phyloP scores from a whole-genome alignment of 1,140 invertebrate species.

The Ylistrum balloti region DNA sequence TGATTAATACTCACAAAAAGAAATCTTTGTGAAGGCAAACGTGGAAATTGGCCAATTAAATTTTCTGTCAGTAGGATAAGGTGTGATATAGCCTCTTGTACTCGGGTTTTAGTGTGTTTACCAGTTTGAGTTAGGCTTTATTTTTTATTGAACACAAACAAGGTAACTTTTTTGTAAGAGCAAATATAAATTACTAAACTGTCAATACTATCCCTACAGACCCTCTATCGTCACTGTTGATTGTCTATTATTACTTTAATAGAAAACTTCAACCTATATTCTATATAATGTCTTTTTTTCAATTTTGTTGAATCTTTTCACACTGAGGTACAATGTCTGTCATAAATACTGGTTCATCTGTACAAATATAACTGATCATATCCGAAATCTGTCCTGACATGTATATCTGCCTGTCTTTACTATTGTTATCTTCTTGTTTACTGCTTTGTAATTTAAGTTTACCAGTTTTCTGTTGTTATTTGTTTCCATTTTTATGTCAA shows the following conservation, averaged over 20 bases:
- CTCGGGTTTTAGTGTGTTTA: background rate
- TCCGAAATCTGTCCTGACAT: too few species aligned
- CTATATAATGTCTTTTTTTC: background rate
- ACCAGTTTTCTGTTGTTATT: too few species aligned
- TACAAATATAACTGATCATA: too few species aligned
- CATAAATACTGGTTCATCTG: too few species aligned
- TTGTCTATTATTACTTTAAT: background rate
- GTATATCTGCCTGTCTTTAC: too few species aligned
- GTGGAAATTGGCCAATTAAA: slow-evolving; percentile 26
- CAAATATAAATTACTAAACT: too few species aligned
- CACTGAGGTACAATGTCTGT: too few species aligned
- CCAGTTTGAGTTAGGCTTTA: background rate
- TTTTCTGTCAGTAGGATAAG: background rate
- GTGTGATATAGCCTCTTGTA: background rate
- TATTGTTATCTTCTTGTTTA: too few species aligned
- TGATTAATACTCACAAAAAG: background rate
- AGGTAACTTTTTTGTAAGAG: too few species aligned
- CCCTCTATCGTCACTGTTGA: background rate
- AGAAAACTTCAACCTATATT: background rate
- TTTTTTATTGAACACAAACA: background rate
- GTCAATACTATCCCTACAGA: background rate
- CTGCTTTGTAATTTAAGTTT: too few species aligned
- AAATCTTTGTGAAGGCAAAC: background rate
- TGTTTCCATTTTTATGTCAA: too few species aligned
- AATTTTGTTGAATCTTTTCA: background rate